A percentile compares a stretch with the other conserved stretches of the same genome.
These are phyloP conservation scores for Drosophila melanocephala DNA, from an alignment of 2,888 invertebrate genomes.

Conservation along the genomic window DNA sequence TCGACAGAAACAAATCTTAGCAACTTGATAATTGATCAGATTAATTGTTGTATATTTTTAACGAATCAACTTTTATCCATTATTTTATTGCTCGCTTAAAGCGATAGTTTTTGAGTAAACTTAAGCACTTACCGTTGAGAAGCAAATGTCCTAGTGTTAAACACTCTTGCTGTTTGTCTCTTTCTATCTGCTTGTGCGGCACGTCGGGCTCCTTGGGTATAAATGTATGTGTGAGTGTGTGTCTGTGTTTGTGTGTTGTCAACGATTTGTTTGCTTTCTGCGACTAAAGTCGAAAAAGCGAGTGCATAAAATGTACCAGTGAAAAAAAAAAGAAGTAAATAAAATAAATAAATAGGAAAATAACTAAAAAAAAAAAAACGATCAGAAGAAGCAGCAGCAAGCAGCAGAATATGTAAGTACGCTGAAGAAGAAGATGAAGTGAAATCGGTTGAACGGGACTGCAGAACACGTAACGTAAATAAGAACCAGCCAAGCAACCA, in stretches of 20 bases:
- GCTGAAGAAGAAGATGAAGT: constrained; percentile 51
- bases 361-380: constrained; percentile 24
- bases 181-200: constrained; percentile 26
- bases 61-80: background rate
- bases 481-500: constrained; percentile 54
- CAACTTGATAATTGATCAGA: background rate
- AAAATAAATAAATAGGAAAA: constrained; percentile 43
- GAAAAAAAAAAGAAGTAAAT: constrained; percentile 27
- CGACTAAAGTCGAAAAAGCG: constrained; percentile 39
- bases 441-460: constrained; percentile 66
- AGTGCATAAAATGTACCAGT: constrained; percentile 47
- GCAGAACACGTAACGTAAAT: constrained; percentile 72
- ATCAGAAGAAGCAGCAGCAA: background rate
- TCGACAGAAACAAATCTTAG: background rate
- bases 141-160: constrained; percentile 50
- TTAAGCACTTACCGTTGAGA: constrained; percentile 52
- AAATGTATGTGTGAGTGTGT: background rate
- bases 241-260: constrained; percentile 31
- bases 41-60: background rate
- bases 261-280: constrained; percentile 35
- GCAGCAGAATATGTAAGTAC: constrained; percentile 39
- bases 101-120: background rate
- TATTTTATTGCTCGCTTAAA: background rate
- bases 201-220: constrained; percentile 17
- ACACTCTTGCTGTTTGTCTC: constrained; percentile 9